Conservation (phyloP, 2,888 invertebrate species). For the Folsomia manolachei region DNA sequence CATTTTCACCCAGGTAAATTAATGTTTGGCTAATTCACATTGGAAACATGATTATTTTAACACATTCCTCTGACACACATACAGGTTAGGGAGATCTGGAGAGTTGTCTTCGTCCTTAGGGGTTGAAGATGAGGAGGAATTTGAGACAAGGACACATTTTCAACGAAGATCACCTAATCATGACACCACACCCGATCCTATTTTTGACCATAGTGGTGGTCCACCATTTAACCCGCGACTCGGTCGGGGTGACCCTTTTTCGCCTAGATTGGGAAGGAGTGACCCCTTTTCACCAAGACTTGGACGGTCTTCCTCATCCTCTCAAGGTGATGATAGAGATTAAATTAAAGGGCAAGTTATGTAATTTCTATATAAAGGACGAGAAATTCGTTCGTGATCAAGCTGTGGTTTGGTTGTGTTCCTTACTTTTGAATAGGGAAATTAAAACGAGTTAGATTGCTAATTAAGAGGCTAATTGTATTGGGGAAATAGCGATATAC, state of each 20-base stretch:
- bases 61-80: neutral
- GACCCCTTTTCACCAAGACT: constrained; percentile 35
- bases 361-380: too few species aligned
- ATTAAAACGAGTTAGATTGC: too few species aligned
- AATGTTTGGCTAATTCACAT: neutral
- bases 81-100: constrained; percentile 36
- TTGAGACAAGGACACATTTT: constrained; percentile 13
- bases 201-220: constrained; percentile 19
- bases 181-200: constrained; percentile 16
- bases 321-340: too few species aligned
- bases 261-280: constrained; percentile 28
- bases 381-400: too few species aligned
- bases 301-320: constrained; percentile 27
- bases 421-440: too few species aligned
- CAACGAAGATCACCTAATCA: constrained; percentile 23
- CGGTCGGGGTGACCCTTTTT: constrained; percentile 21
- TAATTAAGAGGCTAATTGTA: too few species aligned
- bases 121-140: constrained; percentile 39
- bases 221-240: constrained; percentile 30
- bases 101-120: constrained; percentile 38
- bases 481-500: too few species aligned
- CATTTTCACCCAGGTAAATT: constrained; percentile 38
- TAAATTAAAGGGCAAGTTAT: too few species aligned
- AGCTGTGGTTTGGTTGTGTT: too few species aligned
- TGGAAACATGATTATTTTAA: neutral